Conservation (phyloP, 2,113 vertebrate species). For the Hippocampus mohnikei region DNA sequence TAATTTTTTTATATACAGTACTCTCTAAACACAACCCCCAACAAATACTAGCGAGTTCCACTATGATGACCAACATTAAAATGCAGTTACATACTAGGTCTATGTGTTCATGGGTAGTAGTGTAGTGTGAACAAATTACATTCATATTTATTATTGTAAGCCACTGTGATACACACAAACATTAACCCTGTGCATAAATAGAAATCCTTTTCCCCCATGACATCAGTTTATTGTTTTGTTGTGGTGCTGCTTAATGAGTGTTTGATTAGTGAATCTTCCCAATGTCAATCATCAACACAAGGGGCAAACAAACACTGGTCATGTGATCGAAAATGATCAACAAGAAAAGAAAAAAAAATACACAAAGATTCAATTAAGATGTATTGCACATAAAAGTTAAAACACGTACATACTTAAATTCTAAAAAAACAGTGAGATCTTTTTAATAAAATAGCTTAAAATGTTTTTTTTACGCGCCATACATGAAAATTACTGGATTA, state of each 20-base stretch:
- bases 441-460: background rate
- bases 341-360: background rate
- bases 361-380: background rate
- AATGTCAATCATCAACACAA: background rate
- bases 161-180: background rate
- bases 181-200: background rate
- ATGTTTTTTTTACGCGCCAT: too few species aligned
- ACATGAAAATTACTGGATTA: too few species aligned
- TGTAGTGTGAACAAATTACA: background rate
- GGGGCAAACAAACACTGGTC: background rate
- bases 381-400: background rate
- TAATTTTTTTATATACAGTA: too few species aligned
- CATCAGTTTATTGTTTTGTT: background rate
- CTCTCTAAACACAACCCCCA: too few species aligned
- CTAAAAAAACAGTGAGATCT: too few species aligned
- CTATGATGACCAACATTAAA: too few species aligned
- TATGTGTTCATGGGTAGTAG: background rate
- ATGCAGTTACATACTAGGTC: too few species aligned
- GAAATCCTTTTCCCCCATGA: background rate
- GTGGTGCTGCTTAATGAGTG: background rate
- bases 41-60: too few species aligned
- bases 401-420: too few species aligned
- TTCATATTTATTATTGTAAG: background rate
- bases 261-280: background rate
- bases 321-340: background rate